Evolutionary conservation across 2,888 invertebrate genomes (phyloP).

Genomic region (Aporophyla nigra): DNA sequence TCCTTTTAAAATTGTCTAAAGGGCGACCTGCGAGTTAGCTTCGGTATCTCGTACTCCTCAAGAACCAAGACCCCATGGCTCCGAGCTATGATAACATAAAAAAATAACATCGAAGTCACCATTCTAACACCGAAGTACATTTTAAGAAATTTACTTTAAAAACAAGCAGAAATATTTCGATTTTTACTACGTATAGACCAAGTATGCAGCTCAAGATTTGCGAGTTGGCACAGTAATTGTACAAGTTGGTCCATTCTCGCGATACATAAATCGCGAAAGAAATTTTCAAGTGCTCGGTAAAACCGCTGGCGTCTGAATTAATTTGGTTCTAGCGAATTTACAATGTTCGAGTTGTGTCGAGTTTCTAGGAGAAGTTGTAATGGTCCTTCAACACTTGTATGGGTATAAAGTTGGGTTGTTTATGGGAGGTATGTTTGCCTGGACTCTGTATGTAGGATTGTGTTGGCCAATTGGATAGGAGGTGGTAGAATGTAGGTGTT

Average conservation of each 20-base stretch:
- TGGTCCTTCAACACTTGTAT: constrained; percentile 39
- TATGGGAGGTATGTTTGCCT: not conserved
- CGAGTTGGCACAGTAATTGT: constrained; percentile 69
- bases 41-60: too few species aligned
- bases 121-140: not conserved
- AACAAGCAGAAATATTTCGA: constrained; percentile 25
- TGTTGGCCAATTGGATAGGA: not conserved
- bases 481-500: not conserved
- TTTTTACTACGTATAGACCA: constrained; percentile 2
- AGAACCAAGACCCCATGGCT: too few species aligned
- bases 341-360: constrained; percentile 72
- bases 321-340: constrained; percentile 85
- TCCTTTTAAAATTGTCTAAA: too few species aligned
- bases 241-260: constrained; percentile 71
- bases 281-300: constrained; percentile 75
- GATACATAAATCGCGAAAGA: constrained; percentile 78
- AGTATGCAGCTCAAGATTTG: constrained; percentile 62
- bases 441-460: not conserved
- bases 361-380: constrained; percentile 70
- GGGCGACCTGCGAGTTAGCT: too few species aligned
- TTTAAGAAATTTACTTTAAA: constrained; percentile 12
- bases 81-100: too few species aligned
- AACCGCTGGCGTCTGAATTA: constrained; percentile 80
- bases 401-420: constrained; percentile 28
- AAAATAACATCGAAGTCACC: not conserved